Evolutionary conservation across 2,888 invertebrate species (phyloP), one percentile per base, ranked within the genome.

Genomic region (Cyrtodaria siliqua): DNA sequence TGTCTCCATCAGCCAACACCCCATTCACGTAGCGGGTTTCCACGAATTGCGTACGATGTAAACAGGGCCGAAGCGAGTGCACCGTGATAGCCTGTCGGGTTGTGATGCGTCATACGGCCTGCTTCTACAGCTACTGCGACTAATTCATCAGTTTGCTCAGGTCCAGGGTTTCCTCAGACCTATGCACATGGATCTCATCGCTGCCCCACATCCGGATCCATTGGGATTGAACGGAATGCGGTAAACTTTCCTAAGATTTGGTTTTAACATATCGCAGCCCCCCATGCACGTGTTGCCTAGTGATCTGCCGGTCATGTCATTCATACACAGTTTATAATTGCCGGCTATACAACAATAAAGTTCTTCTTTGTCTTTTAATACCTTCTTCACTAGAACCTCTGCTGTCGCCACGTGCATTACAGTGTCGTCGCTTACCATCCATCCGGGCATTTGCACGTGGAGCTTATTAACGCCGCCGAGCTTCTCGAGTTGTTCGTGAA

Each of bases 121-220:
- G 88, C 79, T 77, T 92, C 93, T 0, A 92, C 71, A 68, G 90
- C 86, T 42, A 91, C 89, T 16, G 83, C 85, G 33, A 93, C 87
- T 71, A 93, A 77, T 20, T 91, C 85, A 52, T 87, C 81, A 18
- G 91, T 57, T 0, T 91, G 82, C 12, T 85, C 81, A 16, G 82
- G 82, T 16, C 87, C 86, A 42, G 89, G 88, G 74, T n/a, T 87
- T 92, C 9, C 89, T 74, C 9, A 92, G 84, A 9, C 92, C 92
- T 52, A 92, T 91, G 76, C 92, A 92, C 91, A 91, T 92, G 18
- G 92, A 79, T 62, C 92, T 87, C 92, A 92, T 92, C 0, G 92
- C 91, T 14, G 89, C 92, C 14, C 92, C 92, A 85, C 92, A 92
- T 3, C 92, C 92, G n/a, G 91, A 91, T 42, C 90, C 91, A 29